Evolutionary conservation across 2,888 invertebrate genomes (phyloP).

Genomic region (Aporophyla lueneburgensis): DNA sequence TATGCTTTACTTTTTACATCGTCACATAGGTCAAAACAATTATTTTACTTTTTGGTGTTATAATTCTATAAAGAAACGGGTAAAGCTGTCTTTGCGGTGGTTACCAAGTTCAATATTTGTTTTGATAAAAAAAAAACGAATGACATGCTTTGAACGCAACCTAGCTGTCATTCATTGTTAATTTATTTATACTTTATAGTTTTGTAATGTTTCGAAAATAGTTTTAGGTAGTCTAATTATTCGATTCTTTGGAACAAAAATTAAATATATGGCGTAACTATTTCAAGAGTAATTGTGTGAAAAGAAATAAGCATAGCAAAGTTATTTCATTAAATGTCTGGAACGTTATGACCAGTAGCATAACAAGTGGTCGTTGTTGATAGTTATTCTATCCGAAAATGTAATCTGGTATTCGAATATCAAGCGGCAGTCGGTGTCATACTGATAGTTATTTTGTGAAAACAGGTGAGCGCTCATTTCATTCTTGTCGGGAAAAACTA

Average conservation of each 20-base stretch:
- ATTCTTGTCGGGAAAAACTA: constrained; percentile 4
- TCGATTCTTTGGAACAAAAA: not conserved
- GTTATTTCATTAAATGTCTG: constrained; percentile 42
- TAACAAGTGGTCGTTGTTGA: constrained; percentile 47
- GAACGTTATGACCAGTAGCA: constrained; percentile 52
- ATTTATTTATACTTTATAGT: not conserved
- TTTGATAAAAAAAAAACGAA: accelerated
- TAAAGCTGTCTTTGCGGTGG: not conserved
- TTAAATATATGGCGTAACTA: not conserved
- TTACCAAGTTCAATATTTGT: not conserved
- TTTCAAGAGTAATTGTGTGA: constrained; percentile 1
- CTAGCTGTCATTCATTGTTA: constrained; percentile 41
- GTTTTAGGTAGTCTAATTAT: not conserved
- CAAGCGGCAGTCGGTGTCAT: constrained; percentile 21
- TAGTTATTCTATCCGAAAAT: constrained; percentile 53
- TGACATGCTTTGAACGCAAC: constrained; percentile 36
- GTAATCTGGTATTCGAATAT: constrained; percentile 54
- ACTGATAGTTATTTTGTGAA: constrained; percentile 38
- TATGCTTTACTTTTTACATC: not conserved
- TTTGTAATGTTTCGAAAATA: constrained; percentile 19
- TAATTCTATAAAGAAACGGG: not conserved
- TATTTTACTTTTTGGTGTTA: not conserved
- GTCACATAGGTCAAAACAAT: not conserved
- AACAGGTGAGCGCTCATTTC: constrained; percentile 47
- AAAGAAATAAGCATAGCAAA: constrained; percentile 11